Evolutionary conservation across 2,888 invertebrate genomes (phyloP).

Genomic region (Trachelus iudaicus): DNA sequence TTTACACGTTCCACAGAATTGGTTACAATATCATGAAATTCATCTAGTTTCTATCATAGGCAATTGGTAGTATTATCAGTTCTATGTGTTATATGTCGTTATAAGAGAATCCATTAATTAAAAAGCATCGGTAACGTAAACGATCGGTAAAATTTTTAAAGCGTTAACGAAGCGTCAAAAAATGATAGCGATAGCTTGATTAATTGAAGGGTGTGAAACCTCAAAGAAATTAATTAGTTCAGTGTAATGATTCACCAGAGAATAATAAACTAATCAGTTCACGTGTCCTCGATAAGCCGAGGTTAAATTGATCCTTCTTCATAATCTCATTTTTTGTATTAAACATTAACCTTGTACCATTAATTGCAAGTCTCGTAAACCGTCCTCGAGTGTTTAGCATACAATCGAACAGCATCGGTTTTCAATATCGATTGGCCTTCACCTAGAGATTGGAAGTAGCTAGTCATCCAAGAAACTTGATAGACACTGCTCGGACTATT

Average conservation of each 20-base stretch:
- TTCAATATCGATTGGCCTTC: conserved; percentile 10
- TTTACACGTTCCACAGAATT: too few species aligned
- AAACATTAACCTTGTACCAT: neutral
- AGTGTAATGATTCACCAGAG: neutral
- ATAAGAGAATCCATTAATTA: neutral
- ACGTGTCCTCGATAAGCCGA: neutral
- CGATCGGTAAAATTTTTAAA: neutral
- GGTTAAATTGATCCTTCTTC: neutral
- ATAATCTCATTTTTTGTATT: neutral
- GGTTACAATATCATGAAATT: too few species aligned
- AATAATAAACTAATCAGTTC: neutral
- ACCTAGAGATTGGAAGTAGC: conserved; percentile 16
- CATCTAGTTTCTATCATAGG: too few species aligned
- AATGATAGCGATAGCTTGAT: neutral
- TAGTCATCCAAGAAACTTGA: neutral
- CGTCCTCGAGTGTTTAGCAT: neutral
- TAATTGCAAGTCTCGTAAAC: neutral
- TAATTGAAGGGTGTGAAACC: neutral
- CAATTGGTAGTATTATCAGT: too few species aligned
- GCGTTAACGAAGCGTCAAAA: neutral
- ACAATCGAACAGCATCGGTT: neutral
- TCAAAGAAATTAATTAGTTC: neutral
- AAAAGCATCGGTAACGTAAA: neutral
- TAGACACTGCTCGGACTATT: neutral
- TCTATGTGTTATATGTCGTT: neutral